Conservation (phyloP, 2,888 invertebrate genomes). For the Ophion costatus region DNA sequence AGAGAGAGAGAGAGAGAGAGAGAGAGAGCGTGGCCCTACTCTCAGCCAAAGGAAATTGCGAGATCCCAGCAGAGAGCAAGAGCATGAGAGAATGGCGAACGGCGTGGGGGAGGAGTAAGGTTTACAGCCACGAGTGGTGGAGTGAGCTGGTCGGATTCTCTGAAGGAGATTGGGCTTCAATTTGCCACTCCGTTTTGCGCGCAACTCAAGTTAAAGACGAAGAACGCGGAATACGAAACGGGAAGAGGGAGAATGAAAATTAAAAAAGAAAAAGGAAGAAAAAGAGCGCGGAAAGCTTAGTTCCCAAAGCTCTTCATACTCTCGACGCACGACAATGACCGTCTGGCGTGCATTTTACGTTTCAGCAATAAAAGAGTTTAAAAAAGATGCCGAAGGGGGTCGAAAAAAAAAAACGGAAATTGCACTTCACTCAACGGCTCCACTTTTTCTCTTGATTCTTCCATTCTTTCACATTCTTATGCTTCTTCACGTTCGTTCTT, state of each 20-base stretch:
- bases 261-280: conserved; percentile 31
- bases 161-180: conserved; percentile 30
- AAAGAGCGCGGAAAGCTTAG: conserved; percentile 37
- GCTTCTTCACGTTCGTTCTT: conserved; percentile 53
- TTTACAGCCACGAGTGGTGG: conserved; percentile 14
- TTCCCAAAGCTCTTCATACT: conserved; percentile 29
- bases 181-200: conserved; percentile 57
- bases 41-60: conserved; percentile 52
- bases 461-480: conserved; percentile 37
- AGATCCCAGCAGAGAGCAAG: conserved; percentile 24
- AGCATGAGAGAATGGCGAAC: conserved; percentile 2
- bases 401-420: conserved; percentile 34
- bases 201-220: conserved; percentile 32
- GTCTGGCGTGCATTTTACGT: conserved; percentile 64
- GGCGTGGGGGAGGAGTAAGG: background rate
- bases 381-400: conserved; percentile 13
- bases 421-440: conserved; percentile 53
- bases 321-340: conserved; percentile 60
- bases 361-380: conserved; percentile 52
- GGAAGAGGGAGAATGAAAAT: conserved; percentile 29
- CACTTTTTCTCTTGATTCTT: conserved; percentile 25
- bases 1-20: conserved; percentile 15
- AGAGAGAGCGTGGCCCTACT: conserved; percentile 23
- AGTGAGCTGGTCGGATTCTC: background rate
- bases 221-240: conserved; percentile 32